Conservation (phyloP, 2,797 vertebrate genomes). For the Triplophysa bombifrons region DNA sequence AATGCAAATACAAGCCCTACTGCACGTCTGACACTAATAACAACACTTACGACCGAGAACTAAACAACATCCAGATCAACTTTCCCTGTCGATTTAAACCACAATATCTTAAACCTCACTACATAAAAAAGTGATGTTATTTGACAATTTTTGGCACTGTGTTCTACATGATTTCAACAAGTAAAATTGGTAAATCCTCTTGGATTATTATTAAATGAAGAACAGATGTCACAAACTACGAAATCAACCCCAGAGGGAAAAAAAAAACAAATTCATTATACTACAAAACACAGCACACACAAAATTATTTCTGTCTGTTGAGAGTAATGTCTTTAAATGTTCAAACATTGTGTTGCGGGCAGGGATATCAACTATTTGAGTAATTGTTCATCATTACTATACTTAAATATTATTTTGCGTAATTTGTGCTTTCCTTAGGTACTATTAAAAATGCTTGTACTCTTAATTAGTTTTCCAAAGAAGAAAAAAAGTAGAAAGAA, state of each 20-base stretch:
- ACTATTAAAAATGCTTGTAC: too few relatives aligned
- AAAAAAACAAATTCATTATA: slow-evolving; percentile 12
- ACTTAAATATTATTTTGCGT: neutral
- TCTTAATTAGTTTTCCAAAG: too few relatives aligned
- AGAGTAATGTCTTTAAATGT: neutral
- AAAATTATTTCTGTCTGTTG: slow-evolving; percentile 26
- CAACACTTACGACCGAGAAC: neutral
- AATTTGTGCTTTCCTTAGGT: neutral
- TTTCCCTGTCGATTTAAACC: neutral
- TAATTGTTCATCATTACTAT: neutral
- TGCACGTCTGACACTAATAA: neutral
- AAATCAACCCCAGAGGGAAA: slow-evolving; percentile 2
- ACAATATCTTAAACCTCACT: neutral
- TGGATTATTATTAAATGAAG: slow-evolving; percentile 2
- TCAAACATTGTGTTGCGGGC: slow-evolving; percentile 17
- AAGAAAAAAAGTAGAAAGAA: too few relatives aligned
- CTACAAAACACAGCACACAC: slow-evolving; percentile 3
- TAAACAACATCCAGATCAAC: neutral
- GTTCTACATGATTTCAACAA: neutral
- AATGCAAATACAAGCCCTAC: neutral
- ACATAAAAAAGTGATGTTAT: neutral
- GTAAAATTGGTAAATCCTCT: slow-evolving; percentile 11
- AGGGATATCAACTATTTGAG: neutral
- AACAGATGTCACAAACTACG: slow-evolving; percentile 33
- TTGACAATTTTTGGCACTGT: neutral